Evolutionary conservation across 2,797 vertebrate genomes (phyloP), one percentile per base, ranked within the genome.

Genomic region (Onychomys torridus): DNA sequence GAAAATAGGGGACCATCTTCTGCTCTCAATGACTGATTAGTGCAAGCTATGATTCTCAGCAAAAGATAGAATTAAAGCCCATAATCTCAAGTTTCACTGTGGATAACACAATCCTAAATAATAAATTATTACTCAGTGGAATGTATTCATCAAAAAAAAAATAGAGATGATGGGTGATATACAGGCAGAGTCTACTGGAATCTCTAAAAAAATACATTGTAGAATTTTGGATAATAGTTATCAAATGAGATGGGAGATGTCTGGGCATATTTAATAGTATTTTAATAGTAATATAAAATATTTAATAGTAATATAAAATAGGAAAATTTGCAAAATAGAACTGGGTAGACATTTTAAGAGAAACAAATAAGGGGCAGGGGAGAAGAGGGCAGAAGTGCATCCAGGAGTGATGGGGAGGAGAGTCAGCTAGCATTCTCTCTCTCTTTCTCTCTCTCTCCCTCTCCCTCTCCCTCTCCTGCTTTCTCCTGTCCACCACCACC

Each of bases 81-180:
- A 34, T 82, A 89, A 57, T 84, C 65, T 84, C 17, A 67, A 4
- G 6, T 96, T 95, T 89, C 84, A 29, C 29, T 19, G 57, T 61
- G 10, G 89, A 59, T 88, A n/a, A 61, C 55, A 82, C n/a, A 82
- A 82, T 40, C 79, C 55, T 61, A 82, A 82, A 29, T 82, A 69
- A 69, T 52, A 27, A 97, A 94, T 95, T 92, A 52, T 0, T 75
- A 71, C 37, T 40, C 57, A 21, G 7, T 6, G 93, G 63, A 92
- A 25, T 86, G 17, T 67, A 25, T 81, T 95, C 95, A 82, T 94
- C 21, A 91, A 40, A 91, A 52, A 91, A 52, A 57, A 19, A 93
- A 67, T 0, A 43, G 63, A 84, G 82, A 46, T 65, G 40, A 46
- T 65, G 27, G 14, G 17, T 46, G 61, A 46, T 46, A 46, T 32